These are phyloP conservation scores for Lutjanus argentimaculatus DNA, from an alignment of 2,797 vertebrate species.

Conservation along the genomic window DNA sequence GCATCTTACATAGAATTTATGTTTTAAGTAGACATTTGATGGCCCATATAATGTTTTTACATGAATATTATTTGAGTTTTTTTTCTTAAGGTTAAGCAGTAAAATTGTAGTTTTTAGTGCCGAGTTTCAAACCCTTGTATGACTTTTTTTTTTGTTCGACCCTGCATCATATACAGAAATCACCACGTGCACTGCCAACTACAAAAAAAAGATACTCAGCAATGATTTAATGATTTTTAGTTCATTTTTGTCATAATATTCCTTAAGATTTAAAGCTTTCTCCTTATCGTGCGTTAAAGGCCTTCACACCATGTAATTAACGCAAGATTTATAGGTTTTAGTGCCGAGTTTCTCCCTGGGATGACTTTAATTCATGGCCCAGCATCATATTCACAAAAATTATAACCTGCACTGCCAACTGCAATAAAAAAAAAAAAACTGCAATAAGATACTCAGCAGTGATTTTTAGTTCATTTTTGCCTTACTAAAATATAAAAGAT, in stretches of 20 bases:
- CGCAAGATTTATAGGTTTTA: background rate
- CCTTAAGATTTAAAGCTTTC: no score
- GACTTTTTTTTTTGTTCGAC: background rate
- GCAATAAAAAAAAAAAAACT: background rate
- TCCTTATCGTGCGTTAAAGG: no score
- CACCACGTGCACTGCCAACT: background rate
- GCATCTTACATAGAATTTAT: background rate
- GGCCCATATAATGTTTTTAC: background rate
- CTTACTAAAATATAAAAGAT: no score
- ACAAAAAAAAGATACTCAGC: background rate
- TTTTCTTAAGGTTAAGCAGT: background rate
- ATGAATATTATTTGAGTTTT: background rate
- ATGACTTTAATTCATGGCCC: background rate
- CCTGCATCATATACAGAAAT: background rate
- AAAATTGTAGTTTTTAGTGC: background rate
- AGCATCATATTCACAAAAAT: background rate
- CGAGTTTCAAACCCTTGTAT: background rate
- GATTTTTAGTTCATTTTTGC: no score
- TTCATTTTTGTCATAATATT: no score
- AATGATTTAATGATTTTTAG: no score
- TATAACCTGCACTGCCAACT: background rate
- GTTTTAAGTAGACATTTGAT: background rate
- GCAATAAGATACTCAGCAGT: no score
- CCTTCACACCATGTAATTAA: no score
- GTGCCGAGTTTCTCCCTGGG: background rate